phyloP scores from a whole-genome alignment of 2,888 invertebrate species.

The Gasteruption jaculator region DNA sequence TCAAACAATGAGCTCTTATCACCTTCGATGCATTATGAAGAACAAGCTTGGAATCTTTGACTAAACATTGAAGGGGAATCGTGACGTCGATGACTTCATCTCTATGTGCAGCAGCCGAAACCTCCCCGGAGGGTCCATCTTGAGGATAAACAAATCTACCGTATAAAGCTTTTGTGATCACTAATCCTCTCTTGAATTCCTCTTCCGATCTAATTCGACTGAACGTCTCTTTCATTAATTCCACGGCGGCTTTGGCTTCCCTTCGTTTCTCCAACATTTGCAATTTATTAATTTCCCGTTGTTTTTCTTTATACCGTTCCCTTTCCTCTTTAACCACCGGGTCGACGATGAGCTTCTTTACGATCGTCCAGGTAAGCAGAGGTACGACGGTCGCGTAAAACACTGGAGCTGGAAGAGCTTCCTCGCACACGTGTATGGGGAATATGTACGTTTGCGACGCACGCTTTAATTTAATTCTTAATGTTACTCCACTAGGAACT shows the following conservation, averaged over 20 bases:
- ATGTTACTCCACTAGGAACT: conserved; percentile 80
- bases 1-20: too few species aligned
- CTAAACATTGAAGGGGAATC: conserved; percentile 90
- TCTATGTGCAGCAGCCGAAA: conserved; percentile 31
- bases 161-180: conserved; percentile 80
- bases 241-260: conserved; percentile 82
- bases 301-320: conserved; percentile 74
- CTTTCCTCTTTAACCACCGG: conserved; percentile 76
- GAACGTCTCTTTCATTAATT: conserved; percentile 89
- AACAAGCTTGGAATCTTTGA: conserved; percentile 84
- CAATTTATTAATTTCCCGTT: conserved; percentile 74
- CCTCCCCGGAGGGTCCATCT: conserved; percentile 30
- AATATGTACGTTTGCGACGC: conserved; percentile 85
- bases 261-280: conserved; percentile 73
- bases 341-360: conserved; percentile 82
- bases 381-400: conserved; percentile 93
- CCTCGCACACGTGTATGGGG: conserved; percentile 87
- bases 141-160: conserved; percentile 60
- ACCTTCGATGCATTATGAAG: conserved; percentile 86
- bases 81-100: conserved; percentile 82
- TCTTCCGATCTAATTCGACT: conserved; percentile 79
- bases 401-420: conserved; percentile 82
- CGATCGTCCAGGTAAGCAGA: conserved; percentile 70
- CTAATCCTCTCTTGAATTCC: conserved; percentile 74
- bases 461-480: conserved; percentile 81